Base-by-base conservation (phyloP, 1,140 invertebrate genomes). In the Cherax destructor region DNA sequence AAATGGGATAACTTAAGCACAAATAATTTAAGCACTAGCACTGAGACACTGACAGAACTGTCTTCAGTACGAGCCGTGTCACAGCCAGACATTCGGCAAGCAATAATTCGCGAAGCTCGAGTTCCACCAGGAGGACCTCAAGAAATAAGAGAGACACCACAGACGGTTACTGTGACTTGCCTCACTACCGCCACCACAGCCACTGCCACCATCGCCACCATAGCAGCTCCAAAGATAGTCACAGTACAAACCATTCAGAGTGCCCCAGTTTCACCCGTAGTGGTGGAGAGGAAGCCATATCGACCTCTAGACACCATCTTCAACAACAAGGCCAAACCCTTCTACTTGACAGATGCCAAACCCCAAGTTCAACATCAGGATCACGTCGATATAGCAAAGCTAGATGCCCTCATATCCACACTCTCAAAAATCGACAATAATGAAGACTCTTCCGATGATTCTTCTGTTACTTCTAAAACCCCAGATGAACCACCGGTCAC, bases 281-380 rank as follows among this genome's bases (percentile, higher is more conserved):
- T 89, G 11, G 56, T 93, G 41, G 87, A 91, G n/a, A 89, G 77
- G 83, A 93, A 89, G 52, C 74, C 88, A 13, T 92, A 92, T 59
- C 50, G 86, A 41, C 92, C 92, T n/a, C 59, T 91, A 7, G 92
- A 93, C 41, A 78, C 77, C 16, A 89, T 89, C 30, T 93, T 93
- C 79, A 93, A 93, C 77, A 92, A 77, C 79, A 93, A 93, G 52
- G 77, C 92, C 16, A 93, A 93, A 69, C 92, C 92, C 59, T 93
- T 93, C 77, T 93, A 92, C 65, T 56, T 84, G 59, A 18, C 76
- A 4, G 84, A 92, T 30, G 10, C 69, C 30, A 72, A 49, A 72
- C 49, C 59, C 21, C 61, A 78, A 18, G 9, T 11, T 30, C 78
- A 59, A 24, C 69, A 61, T 50, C 76, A 88, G n/a, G 77, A 86